Evolutionary conservation across 1,140 invertebrate species (phyloP), one percentile per base, ranked within the genome.

Genomic region (Pararge aegeria): DNA sequence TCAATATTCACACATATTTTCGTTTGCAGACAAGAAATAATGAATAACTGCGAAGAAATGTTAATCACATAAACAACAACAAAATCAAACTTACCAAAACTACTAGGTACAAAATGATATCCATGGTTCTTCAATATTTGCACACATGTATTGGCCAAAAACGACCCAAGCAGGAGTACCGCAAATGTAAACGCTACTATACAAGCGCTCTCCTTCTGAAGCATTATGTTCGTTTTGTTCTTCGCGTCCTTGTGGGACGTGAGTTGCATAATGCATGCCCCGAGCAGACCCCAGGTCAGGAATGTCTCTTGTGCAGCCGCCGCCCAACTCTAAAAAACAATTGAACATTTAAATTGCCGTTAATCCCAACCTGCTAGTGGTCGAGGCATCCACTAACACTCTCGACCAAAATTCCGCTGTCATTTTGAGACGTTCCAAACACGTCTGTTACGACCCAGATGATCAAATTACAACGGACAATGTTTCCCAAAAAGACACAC

Each of bases 221-320:
- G 83, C n/a, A 94, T 90, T 62, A 93, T 90, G 50, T 72, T 59
- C 60, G 89, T 92, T 73, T 94, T 92, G 81, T 95, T 92, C 49
- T 81, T 83, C 3, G 71, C 63, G 59, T 81, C 78, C 49, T 84
- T 89, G 78, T 95, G 94, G 69, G 95, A 95, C 67, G 95, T 94
- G 63, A 94, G 93, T 91, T 94, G 96, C 93, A 95, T 96, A 49
- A 95, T 92, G 46, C 96, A 95, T 1, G 95, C 94, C 0, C 96
- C 96, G n/a, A 97, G 88, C 0, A 97, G 78, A 7, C 96, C 96
- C 97, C 97, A 98, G 0, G 96, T 97, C 18, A 97, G 91, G 78
- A 98, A 97, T 0, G 94, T 94, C 89, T 98, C 97, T 76, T 96
- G 94, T 0, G 95, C 94, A 0, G 97, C 97, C 0, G 96, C 95